Evolutionary conservation across 2,797 vertebrate genomes (phyloP).

Genomic region (Molossus alvarezi): DNA sequence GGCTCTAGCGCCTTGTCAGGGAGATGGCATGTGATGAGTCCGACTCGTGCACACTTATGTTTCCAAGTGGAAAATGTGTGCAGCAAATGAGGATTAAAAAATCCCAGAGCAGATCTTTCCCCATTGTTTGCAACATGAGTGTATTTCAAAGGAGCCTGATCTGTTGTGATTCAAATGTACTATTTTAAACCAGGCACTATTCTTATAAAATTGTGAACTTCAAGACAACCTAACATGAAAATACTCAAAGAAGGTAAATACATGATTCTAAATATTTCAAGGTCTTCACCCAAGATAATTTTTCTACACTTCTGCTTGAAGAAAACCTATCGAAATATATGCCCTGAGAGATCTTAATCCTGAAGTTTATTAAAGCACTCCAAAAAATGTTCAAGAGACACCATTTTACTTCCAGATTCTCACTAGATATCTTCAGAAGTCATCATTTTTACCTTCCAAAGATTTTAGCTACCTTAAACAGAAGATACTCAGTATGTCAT

Average conservation of each 20-base stretch:
- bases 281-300: conserved; percentile 58
- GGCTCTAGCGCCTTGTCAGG: not conserved
- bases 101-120: not conserved
- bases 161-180: not conserved
- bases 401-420: conserved; percentile 6
- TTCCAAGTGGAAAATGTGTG: not conserved
- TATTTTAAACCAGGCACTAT: not conserved
- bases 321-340: not conserved
- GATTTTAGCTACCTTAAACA: conserved; percentile 49
- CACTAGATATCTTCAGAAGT: conserved; percentile 20
- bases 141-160: not conserved
- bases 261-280: conserved; percentile 68
- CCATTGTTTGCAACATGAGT: not conserved
- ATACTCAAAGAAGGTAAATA: conserved; percentile 66
- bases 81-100: not conserved
- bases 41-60: not conserved
- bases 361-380: conserved; percentile 59
- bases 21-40: not conserved
- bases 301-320: conserved; percentile 27
- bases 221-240: conserved; percentile 61
- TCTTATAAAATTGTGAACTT: conserved; percentile 54
- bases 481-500: conserved; percentile 12
- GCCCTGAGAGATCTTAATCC: conserved; percentile 30
- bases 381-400: conserved; percentile 61
- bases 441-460: conserved; percentile 41